Percentiles rank a stretch among this genome's conserved stretches.
These are phyloP conservation scores for Eupithecia subfuscata DNA, from an alignment of 2,888 invertebrate species.

Conservation along the genomic window DNA sequence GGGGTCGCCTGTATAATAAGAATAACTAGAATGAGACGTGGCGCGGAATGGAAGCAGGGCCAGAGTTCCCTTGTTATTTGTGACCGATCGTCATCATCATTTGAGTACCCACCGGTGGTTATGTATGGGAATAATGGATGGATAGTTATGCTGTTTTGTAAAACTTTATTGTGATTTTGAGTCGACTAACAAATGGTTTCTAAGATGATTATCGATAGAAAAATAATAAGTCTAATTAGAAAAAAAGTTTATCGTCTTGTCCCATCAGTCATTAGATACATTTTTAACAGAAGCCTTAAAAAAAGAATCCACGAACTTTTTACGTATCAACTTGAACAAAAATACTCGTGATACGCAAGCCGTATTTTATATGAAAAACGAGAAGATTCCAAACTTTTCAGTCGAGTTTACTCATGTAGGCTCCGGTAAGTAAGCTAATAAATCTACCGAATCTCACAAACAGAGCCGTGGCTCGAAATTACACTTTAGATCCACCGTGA, in stretches of 20 bases:
- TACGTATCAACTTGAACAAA: conserved; percentile 12
- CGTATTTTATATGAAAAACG: conserved; percentile 43
- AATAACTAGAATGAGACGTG: conserved; percentile 54
- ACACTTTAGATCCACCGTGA: conserved; percentile 61
- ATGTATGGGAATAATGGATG: neutral
- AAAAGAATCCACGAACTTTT: conserved; percentile 4
- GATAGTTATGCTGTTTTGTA: neutral
- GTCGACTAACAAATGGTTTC: neutral
- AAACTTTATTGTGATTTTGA: neutral
- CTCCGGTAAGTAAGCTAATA: conserved; percentile 68
- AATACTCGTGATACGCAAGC: conserved; percentile 27
- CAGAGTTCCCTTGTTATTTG: neutral
- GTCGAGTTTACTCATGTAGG: conserved; percentile 61
- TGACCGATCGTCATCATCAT: neutral
- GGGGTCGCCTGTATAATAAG: conserved; percentile 55
- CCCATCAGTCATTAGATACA: neutral
- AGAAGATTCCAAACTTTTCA: conserved; percentile 39
- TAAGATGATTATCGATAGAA: neutral
- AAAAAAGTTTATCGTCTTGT: neutral
- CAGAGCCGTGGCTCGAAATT: conserved; percentile 61
- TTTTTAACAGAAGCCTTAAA: neutral
- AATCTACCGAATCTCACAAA: conserved; percentile 72
- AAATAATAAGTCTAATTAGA: neutral
- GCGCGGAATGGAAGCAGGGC: conserved; percentile 25
- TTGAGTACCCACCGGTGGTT: neutral